Percentiles rank a stretch among this genome's conserved stretches.
These are phyloP conservation scores for Drosophila kanapiae DNA, from an alignment of 1,140 invertebrate species.

Conservation along the genomic window DNA sequence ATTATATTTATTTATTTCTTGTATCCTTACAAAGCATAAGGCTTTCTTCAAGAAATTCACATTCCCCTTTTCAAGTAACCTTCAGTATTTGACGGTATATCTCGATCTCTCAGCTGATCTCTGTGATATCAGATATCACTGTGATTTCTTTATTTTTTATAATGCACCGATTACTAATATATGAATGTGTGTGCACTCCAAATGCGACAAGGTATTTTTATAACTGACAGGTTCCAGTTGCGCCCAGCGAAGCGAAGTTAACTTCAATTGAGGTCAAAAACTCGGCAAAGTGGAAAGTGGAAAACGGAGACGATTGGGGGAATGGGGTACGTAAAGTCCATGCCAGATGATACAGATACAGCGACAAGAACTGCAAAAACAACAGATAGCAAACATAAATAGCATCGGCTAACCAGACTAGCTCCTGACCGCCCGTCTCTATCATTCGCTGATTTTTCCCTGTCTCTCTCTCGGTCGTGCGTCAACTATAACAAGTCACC, in stretches of 20 bases:
- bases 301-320: constrained; percentile 8
- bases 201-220: constrained; percentile 52
- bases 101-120: neutral
- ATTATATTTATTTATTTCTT: too few relatives aligned
- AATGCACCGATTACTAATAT: neutral
- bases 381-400: constrained; percentile 53
- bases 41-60: too few relatives aligned
- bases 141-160: neutral
- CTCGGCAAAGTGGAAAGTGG: constrained; percentile 14
- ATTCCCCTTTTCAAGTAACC: neutral
- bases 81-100: neutral
- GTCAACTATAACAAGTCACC: constrained; percentile 75
- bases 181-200: constrained; percentile 5
- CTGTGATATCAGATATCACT: neutral
- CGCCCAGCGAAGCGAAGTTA: constrained; percentile 41
- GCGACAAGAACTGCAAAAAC: constrained; percentile 34
- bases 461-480: constrained; percentile 29
- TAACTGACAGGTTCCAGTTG: constrained; percentile 38
- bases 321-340: constrained; percentile 25
- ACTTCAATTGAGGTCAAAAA: constrained; percentile 51
- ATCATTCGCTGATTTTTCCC: neutral
- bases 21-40: too few relatives aligned
- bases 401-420: constrained; percentile 43
- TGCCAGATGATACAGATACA: constrained; percentile 40
- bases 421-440: constrained; percentile 12